phyloP scores from a whole-genome alignment of 2,113 vertebrate genomes.

The Fregata magnificens region DNA sequence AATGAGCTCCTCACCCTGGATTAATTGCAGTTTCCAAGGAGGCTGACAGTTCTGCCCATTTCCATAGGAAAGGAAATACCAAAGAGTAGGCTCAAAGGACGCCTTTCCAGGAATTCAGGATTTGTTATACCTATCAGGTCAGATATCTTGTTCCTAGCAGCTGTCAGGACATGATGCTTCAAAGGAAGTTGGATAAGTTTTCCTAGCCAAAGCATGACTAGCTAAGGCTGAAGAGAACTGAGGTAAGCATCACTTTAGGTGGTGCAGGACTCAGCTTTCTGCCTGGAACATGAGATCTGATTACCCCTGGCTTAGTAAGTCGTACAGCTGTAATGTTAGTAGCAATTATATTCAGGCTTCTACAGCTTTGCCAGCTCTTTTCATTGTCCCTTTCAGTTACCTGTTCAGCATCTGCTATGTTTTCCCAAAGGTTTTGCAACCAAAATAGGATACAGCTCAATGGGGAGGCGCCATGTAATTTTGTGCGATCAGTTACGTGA shows the following conservation, averaged over 20 bases:
- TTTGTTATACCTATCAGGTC: constrained; percentile 24
- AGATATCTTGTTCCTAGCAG: constrained; percentile 51
- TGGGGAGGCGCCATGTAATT: not conserved
- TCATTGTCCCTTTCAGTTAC: not conserved
- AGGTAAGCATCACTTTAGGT: not conserved
- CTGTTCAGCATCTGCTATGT: not conserved
- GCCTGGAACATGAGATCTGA: not conserved
- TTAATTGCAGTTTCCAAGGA: constrained; percentile 23
- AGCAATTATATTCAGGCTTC: not conserved
- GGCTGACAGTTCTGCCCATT: not conserved
- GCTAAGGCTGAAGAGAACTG: constrained; percentile 11
- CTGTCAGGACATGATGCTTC: constrained; percentile 39
- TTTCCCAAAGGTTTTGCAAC: not conserved
- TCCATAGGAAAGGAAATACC: constrained; percentile 47
- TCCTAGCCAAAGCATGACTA: not conserved
- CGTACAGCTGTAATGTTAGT: not conserved
- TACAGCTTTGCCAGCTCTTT: not conserved
- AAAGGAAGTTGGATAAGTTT: constrained; percentile 48
- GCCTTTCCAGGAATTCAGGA: constrained; percentile 17
- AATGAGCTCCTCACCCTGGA: not conserved
- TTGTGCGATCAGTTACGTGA: not conserved
- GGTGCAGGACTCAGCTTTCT: constrained; percentile 33
- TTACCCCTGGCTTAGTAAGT: not conserved
- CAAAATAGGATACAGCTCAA: not conserved
- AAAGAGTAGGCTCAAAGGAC: not conserved